Conservation (phyloP, 2,797 vertebrate genomes). For the Eulemur coronatus region DNA sequence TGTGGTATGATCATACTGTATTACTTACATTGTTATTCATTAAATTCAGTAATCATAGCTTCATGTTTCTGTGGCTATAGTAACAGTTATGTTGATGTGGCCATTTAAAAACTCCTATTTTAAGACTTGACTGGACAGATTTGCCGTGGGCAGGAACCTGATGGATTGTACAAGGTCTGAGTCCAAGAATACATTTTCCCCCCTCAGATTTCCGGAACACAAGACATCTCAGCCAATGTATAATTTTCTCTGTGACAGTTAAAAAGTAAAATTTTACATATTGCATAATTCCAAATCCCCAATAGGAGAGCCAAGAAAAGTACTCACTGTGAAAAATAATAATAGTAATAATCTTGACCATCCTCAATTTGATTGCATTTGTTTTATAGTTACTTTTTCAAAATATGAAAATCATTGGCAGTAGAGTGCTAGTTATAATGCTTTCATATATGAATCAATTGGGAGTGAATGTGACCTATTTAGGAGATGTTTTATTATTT, state of each 20-base stretch:
- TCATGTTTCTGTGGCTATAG: constrained; percentile 68
- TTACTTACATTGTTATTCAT: constrained; percentile 66
- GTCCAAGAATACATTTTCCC: constrained; percentile 71
- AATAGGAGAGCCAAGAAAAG: constrained; percentile 52
- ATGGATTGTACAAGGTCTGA: constrained; percentile 76
- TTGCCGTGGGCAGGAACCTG: constrained; percentile 77
- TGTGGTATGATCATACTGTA: constrained; percentile 89
- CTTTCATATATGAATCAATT: constrained; percentile 33
- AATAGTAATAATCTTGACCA: constrained; percentile 43
- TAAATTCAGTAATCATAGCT: constrained; percentile 62
- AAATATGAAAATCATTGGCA: constrained; percentile 5
- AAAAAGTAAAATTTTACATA: constrained; percentile 49
- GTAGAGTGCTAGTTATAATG: neutral
- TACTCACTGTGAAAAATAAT: constrained; percentile 48
- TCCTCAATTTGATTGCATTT: constrained; percentile 28
- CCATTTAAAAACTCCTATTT: constrained; percentile 78
- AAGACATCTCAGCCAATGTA: constrained; percentile 72
- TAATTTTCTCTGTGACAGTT: constrained; percentile 70
- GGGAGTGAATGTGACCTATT: constrained; percentile 54
- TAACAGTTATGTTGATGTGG: constrained; percentile 74
- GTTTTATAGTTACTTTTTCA: neutral
- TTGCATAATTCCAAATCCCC: constrained; percentile 56
- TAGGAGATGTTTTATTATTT: constrained; percentile 59
- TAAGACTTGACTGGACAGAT: constrained; percentile 75
- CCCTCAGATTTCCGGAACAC: constrained; percentile 71